phyloP scores from a whole-genome alignment of 1,140 invertebrate genomes.

The Drosophila pruinosa region DNA sequence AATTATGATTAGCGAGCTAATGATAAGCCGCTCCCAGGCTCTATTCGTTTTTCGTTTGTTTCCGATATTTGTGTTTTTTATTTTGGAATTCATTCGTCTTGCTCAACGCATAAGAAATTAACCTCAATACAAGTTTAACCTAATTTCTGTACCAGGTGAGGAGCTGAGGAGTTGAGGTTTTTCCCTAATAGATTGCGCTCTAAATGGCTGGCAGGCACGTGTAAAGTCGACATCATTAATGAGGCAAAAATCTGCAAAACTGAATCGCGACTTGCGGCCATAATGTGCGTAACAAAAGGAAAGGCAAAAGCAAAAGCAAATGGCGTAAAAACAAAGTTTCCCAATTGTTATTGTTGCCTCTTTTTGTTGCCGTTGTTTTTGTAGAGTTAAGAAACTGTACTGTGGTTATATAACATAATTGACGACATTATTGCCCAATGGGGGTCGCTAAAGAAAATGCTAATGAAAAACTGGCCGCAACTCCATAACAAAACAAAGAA shows the following conservation, averaged over 20 bases:
- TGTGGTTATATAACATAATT: conserved; percentile 68
- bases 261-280: conserved; percentile 36
- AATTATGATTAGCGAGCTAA: conserved; percentile 11
- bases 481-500: conserved; percentile 27
- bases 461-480: conserved; percentile 56
- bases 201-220: conserved; percentile 42
- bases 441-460: conserved; percentile 44
- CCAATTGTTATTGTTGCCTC: conserved; percentile 31
- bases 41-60: neutral
- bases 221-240: conserved; percentile 68
- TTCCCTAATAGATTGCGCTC: conserved; percentile 17
- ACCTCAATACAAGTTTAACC: conserved; percentile 53
- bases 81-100: conserved; percentile 19
- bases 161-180: neutral
- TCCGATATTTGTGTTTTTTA: neutral
- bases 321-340: conserved; percentile 17
- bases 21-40: conserved; percentile 15
- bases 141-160: conserved; percentile 1
- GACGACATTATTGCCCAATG: conserved; percentile 70
- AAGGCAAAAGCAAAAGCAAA: conserved; percentile 50
- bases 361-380: neutral
- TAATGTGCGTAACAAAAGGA: conserved; percentile 32
- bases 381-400: conserved; percentile 8
- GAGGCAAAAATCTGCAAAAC: conserved; percentile 41
- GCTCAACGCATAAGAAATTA: conserved; percentile 41